Evolutionary conservation across 2,797 vertebrate species (phyloP).

Genomic region (Podarcis lilfordi): DNA sequence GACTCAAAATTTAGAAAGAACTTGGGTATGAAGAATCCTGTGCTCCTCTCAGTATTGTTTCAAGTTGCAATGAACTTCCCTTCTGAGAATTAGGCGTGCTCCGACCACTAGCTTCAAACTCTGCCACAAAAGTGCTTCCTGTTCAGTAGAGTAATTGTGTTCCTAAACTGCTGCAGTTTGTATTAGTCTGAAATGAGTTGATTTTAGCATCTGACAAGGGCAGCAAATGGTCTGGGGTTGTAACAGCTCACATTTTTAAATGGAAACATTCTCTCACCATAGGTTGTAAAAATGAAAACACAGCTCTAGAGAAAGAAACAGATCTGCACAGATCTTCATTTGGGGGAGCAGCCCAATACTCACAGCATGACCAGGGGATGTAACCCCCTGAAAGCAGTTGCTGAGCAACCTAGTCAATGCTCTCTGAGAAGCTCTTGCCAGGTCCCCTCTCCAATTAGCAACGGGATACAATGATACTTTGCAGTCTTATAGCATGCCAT

Average conservation of each 20-base stretch:
- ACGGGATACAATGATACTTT: not conserved
- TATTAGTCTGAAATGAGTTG: constrained; percentile 31
- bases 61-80: constrained; percentile 70
- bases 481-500: not conserved
- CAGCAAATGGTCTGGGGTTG: not conserved
- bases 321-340: not conserved
- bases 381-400: not conserved
- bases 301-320: not conserved
- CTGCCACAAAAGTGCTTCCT: constrained; percentile 76
- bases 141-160: constrained; percentile 57
- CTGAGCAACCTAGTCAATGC: not conserved
- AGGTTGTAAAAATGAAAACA: not conserved
- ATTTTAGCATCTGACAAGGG: not conserved
- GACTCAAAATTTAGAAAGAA: not conserved
- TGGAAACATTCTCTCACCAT: not conserved
- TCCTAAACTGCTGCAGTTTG: constrained; percentile 39
- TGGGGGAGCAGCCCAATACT: not conserved
- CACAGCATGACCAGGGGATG: not conserved
- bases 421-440: not conserved
- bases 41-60: constrained; percentile 46
- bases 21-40: not conserved
- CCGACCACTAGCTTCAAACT: constrained; percentile 69
- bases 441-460: not conserved
- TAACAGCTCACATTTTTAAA: not conserved
- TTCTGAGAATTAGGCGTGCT: constrained; percentile 77